Conservation (phyloP, 2,113 vertebrate genomes). For the Cyprinodon variegatus region DNA sequence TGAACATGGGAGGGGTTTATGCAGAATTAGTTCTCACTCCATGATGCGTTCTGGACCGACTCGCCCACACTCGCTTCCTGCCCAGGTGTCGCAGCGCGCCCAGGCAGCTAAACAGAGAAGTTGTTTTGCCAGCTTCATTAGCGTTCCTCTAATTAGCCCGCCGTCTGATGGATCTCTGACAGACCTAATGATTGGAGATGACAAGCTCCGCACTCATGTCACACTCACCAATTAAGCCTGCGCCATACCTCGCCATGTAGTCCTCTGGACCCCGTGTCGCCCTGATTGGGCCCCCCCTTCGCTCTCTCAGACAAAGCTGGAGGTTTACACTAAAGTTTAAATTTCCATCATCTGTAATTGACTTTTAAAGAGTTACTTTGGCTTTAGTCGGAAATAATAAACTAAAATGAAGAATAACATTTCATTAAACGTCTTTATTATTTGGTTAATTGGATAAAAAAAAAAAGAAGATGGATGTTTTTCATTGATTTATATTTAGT, state of each 20-base stretch:
- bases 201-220: slow-evolving; percentile 96
- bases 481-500: neutral
- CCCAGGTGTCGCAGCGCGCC: slow-evolving; percentile 80
- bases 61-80: slow-evolving; percentile 62
- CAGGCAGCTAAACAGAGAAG: slow-evolving; percentile 97
- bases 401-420: neutral
- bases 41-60: neutral
- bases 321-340: slow-evolving; percentile 42
- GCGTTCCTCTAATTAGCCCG: slow-evolving; percentile 99
- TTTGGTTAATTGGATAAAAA: neutral
- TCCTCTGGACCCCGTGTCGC: slow-evolving; percentile 99
- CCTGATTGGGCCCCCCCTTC: slow-evolving; percentile 72
- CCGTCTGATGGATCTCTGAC: slow-evolving; percentile 99
- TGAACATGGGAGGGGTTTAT: slow-evolving; percentile 5
- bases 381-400: neutral
- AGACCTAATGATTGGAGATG: slow-evolving; percentile 99
- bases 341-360: neutral
- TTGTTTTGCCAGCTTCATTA: slow-evolving; percentile 99
- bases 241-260: slow-evolving; percentile 95
- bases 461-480: neutral
- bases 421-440: neutral
- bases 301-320: slow-evolving; percentile 88
- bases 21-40: neutral
- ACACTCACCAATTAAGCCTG: slow-evolving; percentile 99
- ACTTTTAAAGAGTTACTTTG: neutral